Base-by-base conservation (phyloP, 2,797 vertebrate genomes). In the Lophius americanus region DNA sequence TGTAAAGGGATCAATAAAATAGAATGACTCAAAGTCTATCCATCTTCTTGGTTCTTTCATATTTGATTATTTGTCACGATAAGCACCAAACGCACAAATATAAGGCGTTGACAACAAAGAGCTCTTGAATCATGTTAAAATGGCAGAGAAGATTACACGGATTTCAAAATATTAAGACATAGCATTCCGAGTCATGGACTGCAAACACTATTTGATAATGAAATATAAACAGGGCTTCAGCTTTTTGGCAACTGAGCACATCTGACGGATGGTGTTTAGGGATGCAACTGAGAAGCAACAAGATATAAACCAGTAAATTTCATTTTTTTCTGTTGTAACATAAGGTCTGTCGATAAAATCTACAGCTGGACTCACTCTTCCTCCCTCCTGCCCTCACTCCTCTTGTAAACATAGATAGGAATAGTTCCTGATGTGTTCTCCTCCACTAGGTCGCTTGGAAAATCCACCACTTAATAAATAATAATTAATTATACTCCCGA, bases 1-100 rank as follows among this genome's bases (percentile, higher is more conserved):
- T n/a, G 51, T 53, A 44, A 64, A 67, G 0, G 4, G 54, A 69
- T 64, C 11, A 78, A 74, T 79, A 77, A 79, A 81, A 48, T 3
- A 2, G n/a, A 62, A 4, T 49, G 51, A 2, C 23, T 70, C 55
- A 47, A 51, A 56, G 2, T 23, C 23, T 9, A 13, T 51, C 23
- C 39, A 0, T 6, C 73, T 4, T 51, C 14, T 8, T 49, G 35
- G 70, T 14, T 23, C 37, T 68, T 67, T 3, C 37, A 5, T 55
- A 53, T 3, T 66, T 38, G 13, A 2, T 3, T 42, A 49, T 39
- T 1, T 56, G 41, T 3, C 6, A 46, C 1, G 43, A 32, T 1
- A 36, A 23, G 0, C 9, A 6, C 33, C 9, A 51, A 3, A 41
- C 35, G 6, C 3, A 44, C 36, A 63, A 6, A 52, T 6, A 42